phyloP scores from a whole-genome alignment of 1,140 invertebrate genomes.

The silkworm (Bombyx mori) region ASM3026992v2 NC_085110.1:9002001-9002500 shows the following conservation, averaged over 20 bases:
- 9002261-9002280: slow-evolving; percentile 63
- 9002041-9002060: slow-evolving; percentile 42
- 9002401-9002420: slow-evolving; percentile 29
- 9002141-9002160: slow-evolving; percentile 66
- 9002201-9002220: slow-evolving; percentile 69
- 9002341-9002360: slow-evolving; percentile 72
- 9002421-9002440: slow-evolving; percentile 11
- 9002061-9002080: slow-evolving; percentile 40
- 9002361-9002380: slow-evolving; percentile 61
- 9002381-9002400: slow-evolving; percentile 68
- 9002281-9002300: slow-evolving; percentile 66
- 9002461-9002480: too few species aligned
- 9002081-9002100: slow-evolving; percentile 42
- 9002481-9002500: too few species aligned
- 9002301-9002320: slow-evolving; percentile 64
- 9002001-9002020: too few species aligned
- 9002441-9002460: slow-evolving; percentile 16
- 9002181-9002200: slow-evolving; percentile 66
- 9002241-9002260: slow-evolving; percentile 59
- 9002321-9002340: slow-evolving; percentile 51
- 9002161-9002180: slow-evolving; percentile 64
- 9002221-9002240: slow-evolving; percentile 67
- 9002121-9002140: slow-evolving; percentile 59
- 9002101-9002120: slow-evolving; percentile 65
- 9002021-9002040: slow-evolving; percentile 14